Evolutionary conservation across 2,888 invertebrate genomes (phyloP).

Genomic region (Mylabris sibirica): DNA sequence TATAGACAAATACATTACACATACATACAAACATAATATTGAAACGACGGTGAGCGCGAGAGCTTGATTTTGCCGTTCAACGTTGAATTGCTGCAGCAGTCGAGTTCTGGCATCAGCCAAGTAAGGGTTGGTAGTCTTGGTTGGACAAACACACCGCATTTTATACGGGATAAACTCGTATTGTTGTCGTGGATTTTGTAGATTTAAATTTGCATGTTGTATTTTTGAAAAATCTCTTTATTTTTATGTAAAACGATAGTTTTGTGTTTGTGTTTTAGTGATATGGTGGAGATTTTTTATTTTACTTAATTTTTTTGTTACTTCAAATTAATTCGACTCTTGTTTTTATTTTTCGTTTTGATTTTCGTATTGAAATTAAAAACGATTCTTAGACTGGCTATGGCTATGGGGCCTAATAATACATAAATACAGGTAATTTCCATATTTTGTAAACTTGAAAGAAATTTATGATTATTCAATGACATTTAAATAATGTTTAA

Average conservation of each 20-base stretch:
- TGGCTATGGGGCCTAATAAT: slow-evolving; percentile 27
- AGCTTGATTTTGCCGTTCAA: slow-evolving; percentile 32
- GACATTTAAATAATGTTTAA: not conserved
- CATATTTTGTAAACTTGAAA: not conserved
- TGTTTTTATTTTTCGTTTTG: slow-evolving; percentile 20
- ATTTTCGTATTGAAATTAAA: slow-evolving; percentile 13
- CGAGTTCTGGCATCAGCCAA: slow-evolving; percentile 33
- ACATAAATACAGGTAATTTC: slow-evolving; percentile 25
- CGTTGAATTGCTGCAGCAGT: slow-evolving; percentile 26
- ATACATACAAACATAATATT: not conserved
- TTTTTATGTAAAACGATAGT: slow-evolving; percentile 24
- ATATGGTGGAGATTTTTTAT: slow-evolving; percentile 19
- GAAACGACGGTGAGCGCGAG: slow-evolving; percentile 29
- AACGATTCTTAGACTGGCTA: not conserved
- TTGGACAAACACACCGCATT: not conserved
- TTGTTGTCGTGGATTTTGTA: not conserved
- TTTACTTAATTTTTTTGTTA: slow-evolving; percentile 13
- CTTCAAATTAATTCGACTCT: slow-evolving; percentile 11
- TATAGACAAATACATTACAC: not conserved
- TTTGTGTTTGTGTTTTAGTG: slow-evolving; percentile 28
- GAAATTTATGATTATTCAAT: not conserved
- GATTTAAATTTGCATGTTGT: slow-evolving; percentile 20
- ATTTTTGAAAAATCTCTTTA: slow-evolving; percentile 20
- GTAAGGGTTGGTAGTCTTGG: slow-evolving; percentile 24
- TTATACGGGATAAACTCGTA: not conserved